Base-by-base conservation (phyloP, 2,113 vertebrate species). In the Chaetodon trifascialis region DNA sequence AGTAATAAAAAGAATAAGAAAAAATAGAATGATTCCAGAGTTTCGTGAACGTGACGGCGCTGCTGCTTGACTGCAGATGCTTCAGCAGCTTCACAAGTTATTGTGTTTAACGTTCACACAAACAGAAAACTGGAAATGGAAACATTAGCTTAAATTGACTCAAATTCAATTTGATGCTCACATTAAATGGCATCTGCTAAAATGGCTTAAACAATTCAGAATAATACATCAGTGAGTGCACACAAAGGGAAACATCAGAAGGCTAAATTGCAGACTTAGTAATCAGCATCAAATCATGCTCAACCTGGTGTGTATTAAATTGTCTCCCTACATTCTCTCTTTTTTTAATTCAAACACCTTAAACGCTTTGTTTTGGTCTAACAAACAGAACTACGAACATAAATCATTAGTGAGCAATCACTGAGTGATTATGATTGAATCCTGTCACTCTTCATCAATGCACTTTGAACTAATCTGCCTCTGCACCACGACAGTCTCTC, bases 361-460 rank as follows among this genome's bases (percentile, higher is more conserved):
- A 30, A 30, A 4, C 8, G 49, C 44, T 46, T 17, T 11, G 19
- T 11, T 65, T 42, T 23, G 11, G 1, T 70, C 2, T 1, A 49
- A 73, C 12, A 5, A 2, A 56, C 38, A 58, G 23, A 80, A 52
- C 17, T 34, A 58, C 15, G 38, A 65, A 9, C n/a, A 59, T 3
- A 54, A 52, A 80, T 79, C 21, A 72, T 60, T 10, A 38, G 56
- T 30, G 44, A 52, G 36, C 15, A 52, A 69, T 73, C 15, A 47
- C 17, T 55, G 44, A 7, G 34, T 51, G 47, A 49, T 71, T 25
- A 73, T 88, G 64, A 85, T 49, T 80, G 38, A 80, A 68, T 77
- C 49, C 67, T 60, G 79, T 65, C 74, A 79, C 38, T 73, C 70
- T 87, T 60, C n/a, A 70, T 79, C 69, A 66, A 63, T n/a, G 16